A percentile compares a stretch with the other conserved stretches of the same genome.
Conservation (phyloP, 53 echinoderm and acorn worm genomes). For the Holothuria scabra region DNA sequence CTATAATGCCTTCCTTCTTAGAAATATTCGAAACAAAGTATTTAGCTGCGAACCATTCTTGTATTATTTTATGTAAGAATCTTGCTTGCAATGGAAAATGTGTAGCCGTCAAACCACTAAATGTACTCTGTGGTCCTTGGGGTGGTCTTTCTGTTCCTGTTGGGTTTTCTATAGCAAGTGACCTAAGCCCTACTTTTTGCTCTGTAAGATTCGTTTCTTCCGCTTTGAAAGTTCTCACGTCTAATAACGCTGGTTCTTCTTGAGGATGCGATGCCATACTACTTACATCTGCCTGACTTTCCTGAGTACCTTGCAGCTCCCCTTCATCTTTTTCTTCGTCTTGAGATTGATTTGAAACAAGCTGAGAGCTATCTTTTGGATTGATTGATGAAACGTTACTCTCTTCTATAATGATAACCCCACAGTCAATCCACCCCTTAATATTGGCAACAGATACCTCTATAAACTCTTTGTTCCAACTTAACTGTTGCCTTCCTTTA, state of each 20-base stretch:
- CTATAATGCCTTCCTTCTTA: not conserved
- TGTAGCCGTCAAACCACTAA: not conserved
- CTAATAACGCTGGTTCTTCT: too few relatives aligned
- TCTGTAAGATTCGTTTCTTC: not conserved
- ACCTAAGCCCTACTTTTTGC: not conserved
- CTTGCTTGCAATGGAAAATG: not conserved
- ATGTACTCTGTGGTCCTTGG: not conserved
- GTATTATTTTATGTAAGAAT: not conserved
- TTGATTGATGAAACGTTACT: not conserved
- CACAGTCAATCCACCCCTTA: constrained; percentile 13
- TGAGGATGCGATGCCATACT: too few relatives aligned
- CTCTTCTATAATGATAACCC: constrained; percentile 10
- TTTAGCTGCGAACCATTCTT: constrained; percentile 17
- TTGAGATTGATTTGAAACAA: too few relatives aligned
- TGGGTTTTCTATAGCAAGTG: too few relatives aligned
- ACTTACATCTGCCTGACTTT: too few relatives aligned
- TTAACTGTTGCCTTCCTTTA: constrained; percentile 20
- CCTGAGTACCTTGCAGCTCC: too few relatives aligned
- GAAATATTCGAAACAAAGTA: not conserved
- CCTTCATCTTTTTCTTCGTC: too few relatives aligned
- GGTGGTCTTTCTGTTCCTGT: not conserved
- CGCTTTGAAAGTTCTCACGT: not conserved
- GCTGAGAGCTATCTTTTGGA: too few relatives aligned
- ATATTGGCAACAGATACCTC: constrained; percentile 5
- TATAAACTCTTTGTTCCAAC: constrained; percentile 1